Percentiles rank a stretch among this genome's conserved stretches.
Evolutionary conservation across 2,113 vertebrate species (phyloP).

Genomic region (Chloebia gouldiae): DNA sequence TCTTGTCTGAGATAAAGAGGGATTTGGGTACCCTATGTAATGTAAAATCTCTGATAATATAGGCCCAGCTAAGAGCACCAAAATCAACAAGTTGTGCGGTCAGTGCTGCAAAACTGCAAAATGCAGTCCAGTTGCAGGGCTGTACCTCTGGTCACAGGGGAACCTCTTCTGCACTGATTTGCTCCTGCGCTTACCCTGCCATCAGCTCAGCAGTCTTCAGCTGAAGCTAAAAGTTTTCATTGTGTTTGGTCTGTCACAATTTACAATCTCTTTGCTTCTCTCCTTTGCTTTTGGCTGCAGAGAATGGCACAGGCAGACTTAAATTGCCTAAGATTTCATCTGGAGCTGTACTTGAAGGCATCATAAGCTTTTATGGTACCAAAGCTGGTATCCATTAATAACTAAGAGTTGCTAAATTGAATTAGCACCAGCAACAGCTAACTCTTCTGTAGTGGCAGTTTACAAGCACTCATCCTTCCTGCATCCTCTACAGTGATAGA

Average conservation of each 20-base stretch:
- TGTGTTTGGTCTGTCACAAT: background rate
- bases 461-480: background rate
- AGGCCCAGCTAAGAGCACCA: background rate
- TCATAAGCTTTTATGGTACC: background rate
- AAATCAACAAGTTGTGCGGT: fast-evolving
- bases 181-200: background rate
- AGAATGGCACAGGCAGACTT: background rate
- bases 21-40: background rate
- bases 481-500: background rate
- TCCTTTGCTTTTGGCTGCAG: background rate
- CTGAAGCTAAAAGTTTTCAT: background rate
- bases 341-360: background rate
- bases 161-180: background rate
- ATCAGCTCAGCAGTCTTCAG: background rate
- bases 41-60: background rate
- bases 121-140: too few species aligned
- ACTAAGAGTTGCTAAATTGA: background rate
- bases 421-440: background rate
- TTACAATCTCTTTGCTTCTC: background rate
- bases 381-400: background rate
- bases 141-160: background rate
- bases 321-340: background rate
- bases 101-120: background rate
- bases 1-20: background rate
- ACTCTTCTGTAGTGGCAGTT: background rate